Conservation (phyloP, 2,113 vertebrate genomes). For the Seriola rivoliana region DNA sequence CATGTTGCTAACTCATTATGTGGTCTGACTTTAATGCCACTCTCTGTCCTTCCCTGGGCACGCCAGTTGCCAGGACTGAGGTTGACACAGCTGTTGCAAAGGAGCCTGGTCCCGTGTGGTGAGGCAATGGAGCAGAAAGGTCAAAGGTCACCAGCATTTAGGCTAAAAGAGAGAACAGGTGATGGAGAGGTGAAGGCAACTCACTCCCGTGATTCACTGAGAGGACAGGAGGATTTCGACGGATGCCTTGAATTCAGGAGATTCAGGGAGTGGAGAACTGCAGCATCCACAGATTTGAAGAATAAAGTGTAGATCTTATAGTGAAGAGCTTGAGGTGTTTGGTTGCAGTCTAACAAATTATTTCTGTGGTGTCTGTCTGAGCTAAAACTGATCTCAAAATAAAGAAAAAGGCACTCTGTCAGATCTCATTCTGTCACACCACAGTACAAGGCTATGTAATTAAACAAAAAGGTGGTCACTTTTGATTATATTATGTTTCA, state of each 20-base stretch:
- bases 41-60: slow-evolving; percentile 78
- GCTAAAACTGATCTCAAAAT: background rate
- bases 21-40: slow-evolving; percentile 68
- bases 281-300: background rate
- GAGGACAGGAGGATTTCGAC: slow-evolving; percentile 30
- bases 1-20: slow-evolving; percentile 77
- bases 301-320: background rate
- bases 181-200: slow-evolving; percentile 73
- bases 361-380: background rate
- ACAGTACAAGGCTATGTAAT: background rate
- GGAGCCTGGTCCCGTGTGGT: slow-evolving; percentile 72
- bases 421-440: background rate
- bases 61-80: slow-evolving; percentile 82
- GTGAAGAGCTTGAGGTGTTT: background rate
- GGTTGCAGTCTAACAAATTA: background rate
- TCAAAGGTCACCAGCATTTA: slow-evolving; percentile 81
- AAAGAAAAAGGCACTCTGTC: background rate
- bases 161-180: slow-evolving; percentile 84
- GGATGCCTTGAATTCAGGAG: slow-evolving; percentile 29
- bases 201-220: slow-evolving; percentile 29
- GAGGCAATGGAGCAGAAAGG: slow-evolving; percentile 79
- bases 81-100: slow-evolving; percentile 86
- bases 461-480: background rate
- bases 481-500: slow-evolving; percentile 1
- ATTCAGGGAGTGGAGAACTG: slow-evolving; percentile 1